phyloP scores from a whole-genome alignment of 2,113 vertebrate genomes.

The Etia nguti region DNA sequence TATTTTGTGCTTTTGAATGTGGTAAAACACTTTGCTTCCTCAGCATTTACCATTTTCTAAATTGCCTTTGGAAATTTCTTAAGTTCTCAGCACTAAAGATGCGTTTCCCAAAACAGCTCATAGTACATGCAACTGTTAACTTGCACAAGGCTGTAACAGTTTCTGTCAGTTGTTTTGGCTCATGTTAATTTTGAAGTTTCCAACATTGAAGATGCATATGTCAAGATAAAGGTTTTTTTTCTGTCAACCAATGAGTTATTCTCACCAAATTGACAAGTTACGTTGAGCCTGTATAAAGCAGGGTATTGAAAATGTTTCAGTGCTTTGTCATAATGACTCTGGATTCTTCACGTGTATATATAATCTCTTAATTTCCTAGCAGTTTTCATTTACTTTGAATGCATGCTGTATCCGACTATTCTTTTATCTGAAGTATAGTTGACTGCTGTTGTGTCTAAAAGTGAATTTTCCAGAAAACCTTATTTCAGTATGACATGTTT shows the following conservation, averaged over 20 bases:
- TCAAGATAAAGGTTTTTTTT: neutral
- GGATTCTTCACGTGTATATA: too few species aligned
- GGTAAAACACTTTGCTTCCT: neutral
- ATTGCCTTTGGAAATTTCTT: neutral
- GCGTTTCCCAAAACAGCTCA: neutral
- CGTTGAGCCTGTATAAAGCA: neutral
- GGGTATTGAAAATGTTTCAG: neutral
- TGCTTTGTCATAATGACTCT: neutral
- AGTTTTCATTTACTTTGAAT: neutral
- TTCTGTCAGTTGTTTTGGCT: neutral
- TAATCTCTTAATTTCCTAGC: neutral
- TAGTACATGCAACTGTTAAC: neutral
- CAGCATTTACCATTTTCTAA: neutral
- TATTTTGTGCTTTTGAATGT: neutral
- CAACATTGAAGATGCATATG: neutral
- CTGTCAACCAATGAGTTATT: neutral
- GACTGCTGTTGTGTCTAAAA: neutral
- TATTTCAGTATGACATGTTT: neutral
- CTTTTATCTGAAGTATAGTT: neutral
- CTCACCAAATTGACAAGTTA: neutral
- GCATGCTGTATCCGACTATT: neutral
- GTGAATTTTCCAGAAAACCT: neutral
- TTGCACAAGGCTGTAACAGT: neutral
- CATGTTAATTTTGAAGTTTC: neutral
- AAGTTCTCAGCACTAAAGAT: neutral